Base-by-base conservation (phyloP, 2,797 vertebrate species). In the Myotis daubentonii region DNA sequence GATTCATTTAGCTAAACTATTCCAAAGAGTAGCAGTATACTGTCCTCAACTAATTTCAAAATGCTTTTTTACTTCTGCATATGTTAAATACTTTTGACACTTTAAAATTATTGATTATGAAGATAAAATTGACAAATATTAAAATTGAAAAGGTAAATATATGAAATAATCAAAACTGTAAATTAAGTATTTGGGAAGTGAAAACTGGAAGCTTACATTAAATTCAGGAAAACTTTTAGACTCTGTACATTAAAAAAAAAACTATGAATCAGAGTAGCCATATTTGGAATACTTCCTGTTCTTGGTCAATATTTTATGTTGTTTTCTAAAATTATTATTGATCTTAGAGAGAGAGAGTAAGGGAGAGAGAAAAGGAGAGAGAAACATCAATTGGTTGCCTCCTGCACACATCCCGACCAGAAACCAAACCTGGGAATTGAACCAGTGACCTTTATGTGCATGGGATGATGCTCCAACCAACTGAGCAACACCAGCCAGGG, bases 221-320 rank as follows among this genome's bases (percentile, higher is more conserved):
- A n/a, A 65, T n/a, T 65, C 30, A n/a, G 62, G 17, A 30, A 65
- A 65, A 65, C 62, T 65, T n/a, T 65, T n/a, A 65, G 16, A 65
- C 62, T 65, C 62, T 65, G 30, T 65, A 65, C 15, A 65, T 57
- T 10, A 57, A 55, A 22, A 60, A 60, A 60, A 62, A 62, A 16
- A 65, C 62, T 65, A n/a, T n/a, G 62, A n/a, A 65, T n/a, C 62
- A 65, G 15, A 65, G 15, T 65, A 65, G 62, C 30, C 62, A 65
- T 30, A 65, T 16, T 65, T 65, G 28, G 62, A 30, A n/a, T 30
- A 65, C 28, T 65, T 30, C 8, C 89, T 94, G 88, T 98, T 93
- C 90, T 97, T 97, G 95, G 91, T 97, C 97, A 97, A 93, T 83
- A 87, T 89, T 98, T 98, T 97, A 97, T n/a, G 28, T n/a, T n/a